These are phyloP conservation scores for Xylocampa areola DNA, from an alignment of 2,888 invertebrate genomes.

Conservation along the genomic window DNA sequence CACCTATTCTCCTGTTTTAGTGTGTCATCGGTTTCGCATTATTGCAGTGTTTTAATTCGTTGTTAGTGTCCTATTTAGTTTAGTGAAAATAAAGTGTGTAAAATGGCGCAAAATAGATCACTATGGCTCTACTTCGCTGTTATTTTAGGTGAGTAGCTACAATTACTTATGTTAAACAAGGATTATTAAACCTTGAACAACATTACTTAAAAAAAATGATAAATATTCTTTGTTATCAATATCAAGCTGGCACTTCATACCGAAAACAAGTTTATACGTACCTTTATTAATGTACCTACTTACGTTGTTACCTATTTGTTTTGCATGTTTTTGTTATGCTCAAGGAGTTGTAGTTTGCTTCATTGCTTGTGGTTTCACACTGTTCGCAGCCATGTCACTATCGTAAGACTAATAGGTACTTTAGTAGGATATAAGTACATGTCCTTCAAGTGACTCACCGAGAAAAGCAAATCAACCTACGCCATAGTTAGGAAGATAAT, in stretches of 20 bases:
- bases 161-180: slow-evolving; percentile 3
- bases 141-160: slow-evolving; percentile 85
- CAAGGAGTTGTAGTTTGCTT: no score
- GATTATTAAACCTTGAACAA: no score
- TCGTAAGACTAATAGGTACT: no score
- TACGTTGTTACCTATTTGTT: no score
- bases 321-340: no score
- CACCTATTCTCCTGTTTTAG: slow-evolving; percentile 72
- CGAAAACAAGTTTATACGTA: not conserved
- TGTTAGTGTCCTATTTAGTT: slow-evolving; percentile 55
- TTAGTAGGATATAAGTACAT: no score
- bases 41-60: slow-evolving; percentile 54
- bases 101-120: slow-evolving; percentile 82
- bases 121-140: slow-evolving; percentile 87
- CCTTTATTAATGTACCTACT: no score
- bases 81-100: slow-evolving; percentile 58
- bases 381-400: no score
- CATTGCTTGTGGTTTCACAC: no score
- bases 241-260: not conserved
- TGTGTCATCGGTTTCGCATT: slow-evolving; percentile 65
- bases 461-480: no score
- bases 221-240: slow-evolving; percentile 11
- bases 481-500: no score
- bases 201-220: slow-evolving; percentile 13
- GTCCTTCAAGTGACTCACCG: no score